Conservation (phyloP, 2,113 vertebrate species). For the Anguilla japonica region DNA sequence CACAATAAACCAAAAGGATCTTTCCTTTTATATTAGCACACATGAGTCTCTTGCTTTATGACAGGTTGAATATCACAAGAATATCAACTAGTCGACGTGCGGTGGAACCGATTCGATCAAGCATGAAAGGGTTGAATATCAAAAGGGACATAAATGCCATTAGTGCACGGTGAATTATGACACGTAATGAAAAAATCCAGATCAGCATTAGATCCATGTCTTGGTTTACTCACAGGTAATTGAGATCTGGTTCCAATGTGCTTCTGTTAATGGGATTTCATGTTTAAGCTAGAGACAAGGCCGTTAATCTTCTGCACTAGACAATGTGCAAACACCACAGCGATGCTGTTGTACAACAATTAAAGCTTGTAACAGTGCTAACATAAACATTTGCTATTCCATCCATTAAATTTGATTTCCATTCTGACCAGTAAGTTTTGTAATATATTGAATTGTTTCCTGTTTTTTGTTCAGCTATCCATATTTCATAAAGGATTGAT, state of each 20-base stretch:
- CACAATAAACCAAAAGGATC: background rate
- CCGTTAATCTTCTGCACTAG: conserved; percentile 5
- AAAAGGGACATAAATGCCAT: conserved; percentile 13
- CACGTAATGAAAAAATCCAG: background rate
- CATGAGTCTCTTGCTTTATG: background rate
- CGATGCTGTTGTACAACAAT: background rate
- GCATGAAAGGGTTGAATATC: conserved; percentile 16
- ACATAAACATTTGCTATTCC: background rate
- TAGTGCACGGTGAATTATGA: background rate
- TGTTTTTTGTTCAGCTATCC: background rate
- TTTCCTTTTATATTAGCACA: background rate
- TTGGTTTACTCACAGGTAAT: conserved; percentile 3
- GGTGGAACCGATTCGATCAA: background rate
- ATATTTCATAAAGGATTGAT: background rate
- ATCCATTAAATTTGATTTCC: conserved; percentile 22
- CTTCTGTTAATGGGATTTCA: background rate
- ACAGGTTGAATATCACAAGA: background rate
- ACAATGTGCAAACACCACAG: background rate
- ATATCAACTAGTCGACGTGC: conserved; percentile 6
- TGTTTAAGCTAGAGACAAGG: conserved; percentile 9
- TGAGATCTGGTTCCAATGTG: conserved; percentile 6
- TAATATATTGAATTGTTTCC: background rate
- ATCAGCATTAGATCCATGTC: background rate
- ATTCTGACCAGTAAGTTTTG: conserved; percentile 14
- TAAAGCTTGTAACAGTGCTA: background rate